A percentile compares a stretch with the other conserved stretches of the same genome.
These are phyloP conservation scores for Drosophila sp. DNA, from an alignment of 1,140 invertebrate genomes.

Conservation along the genomic window DNA sequence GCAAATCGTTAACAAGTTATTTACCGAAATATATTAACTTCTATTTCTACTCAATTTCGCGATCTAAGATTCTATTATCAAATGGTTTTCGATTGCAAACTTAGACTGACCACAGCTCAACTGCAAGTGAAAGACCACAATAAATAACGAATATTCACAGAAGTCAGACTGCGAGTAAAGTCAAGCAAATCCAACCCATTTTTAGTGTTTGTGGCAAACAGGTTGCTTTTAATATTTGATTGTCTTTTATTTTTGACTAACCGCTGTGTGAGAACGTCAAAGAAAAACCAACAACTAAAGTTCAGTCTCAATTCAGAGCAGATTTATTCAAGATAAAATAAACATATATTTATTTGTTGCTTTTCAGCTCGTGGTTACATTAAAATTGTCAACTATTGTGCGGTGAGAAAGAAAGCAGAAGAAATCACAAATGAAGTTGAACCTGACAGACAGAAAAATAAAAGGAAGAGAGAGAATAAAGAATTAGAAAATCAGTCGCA, in stretches of 20 bases:
- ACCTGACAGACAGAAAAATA: not conserved
- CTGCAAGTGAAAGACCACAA: not conserved
- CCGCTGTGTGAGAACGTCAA: constrained; percentile 7
- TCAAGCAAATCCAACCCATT: constrained; percentile 34
- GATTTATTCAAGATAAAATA: not conserved
- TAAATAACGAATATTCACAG: constrained; percentile 2
- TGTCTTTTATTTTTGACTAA: constrained; percentile 7
- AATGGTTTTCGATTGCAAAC: too few species aligned
- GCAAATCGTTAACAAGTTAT: too few species aligned
- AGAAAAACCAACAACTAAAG: constrained; percentile 9
- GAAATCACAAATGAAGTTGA: constrained; percentile 10
- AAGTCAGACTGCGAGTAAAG: not conserved
- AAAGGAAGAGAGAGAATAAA: not conserved
- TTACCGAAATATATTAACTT: too few species aligned
- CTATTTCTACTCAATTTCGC: too few species aligned
- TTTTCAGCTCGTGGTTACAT: constrained; percentile 43
- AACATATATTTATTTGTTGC: constrained; percentile 57
- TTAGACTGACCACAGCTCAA: constrained; percentile 7
- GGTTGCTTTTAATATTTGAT: constrained; percentile 36
- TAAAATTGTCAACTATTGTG: constrained; percentile 50
- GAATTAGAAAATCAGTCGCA: too few species aligned
- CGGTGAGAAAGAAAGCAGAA: not conserved
- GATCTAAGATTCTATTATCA: too few species aligned
- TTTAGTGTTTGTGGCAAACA: constrained; percentile 33
- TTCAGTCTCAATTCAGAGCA: constrained; percentile 20